Evolutionary conservation across 2,113 vertebrate genomes (phyloP).

Genomic region (Gambusia affinis): DNA sequence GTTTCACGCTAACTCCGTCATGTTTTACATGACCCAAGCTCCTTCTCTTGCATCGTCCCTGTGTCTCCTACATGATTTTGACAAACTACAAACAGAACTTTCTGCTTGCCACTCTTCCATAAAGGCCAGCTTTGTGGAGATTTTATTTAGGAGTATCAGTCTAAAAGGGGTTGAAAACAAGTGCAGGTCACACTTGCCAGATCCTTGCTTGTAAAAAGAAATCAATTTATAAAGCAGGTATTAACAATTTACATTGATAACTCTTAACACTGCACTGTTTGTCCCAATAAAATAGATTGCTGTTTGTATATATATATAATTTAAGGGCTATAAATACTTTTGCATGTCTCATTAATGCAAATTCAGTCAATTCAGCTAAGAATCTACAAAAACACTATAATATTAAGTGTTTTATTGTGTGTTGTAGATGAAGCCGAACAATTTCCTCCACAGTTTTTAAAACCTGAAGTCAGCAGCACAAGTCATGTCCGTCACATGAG

Average conservation of each 20-base stretch:
- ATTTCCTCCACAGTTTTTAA: neutral
- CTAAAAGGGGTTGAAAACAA: no score
- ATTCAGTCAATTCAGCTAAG: no score
- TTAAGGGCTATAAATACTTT: neutral
- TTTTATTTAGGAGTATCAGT: neutral
- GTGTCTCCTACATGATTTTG: no score
- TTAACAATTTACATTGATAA: neutral
- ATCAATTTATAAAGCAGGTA: neutral
- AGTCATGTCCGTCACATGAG: constrained; percentile 46
- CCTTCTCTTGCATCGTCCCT: no score
- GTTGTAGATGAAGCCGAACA: neutral
- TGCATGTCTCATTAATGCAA: no score
- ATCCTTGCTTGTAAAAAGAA: neutral
- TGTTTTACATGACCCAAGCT: neutral
- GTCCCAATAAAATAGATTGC: neutral
- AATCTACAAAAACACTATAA: neutral
- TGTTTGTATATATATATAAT: neutral
- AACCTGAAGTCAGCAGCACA: constrained; percentile 33
- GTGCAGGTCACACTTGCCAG: neutral
- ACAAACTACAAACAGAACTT: no score
- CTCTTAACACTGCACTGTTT: neutral
- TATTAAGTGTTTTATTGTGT: neutral
- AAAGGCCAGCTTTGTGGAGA: no score
- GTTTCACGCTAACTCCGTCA: neutral
- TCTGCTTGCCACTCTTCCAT: no score